Evolutionary conservation across 2,888 invertebrate species (phyloP), one percentile per base, ranked within the genome.

Genomic region (Xestia sexstrigata): DNA sequence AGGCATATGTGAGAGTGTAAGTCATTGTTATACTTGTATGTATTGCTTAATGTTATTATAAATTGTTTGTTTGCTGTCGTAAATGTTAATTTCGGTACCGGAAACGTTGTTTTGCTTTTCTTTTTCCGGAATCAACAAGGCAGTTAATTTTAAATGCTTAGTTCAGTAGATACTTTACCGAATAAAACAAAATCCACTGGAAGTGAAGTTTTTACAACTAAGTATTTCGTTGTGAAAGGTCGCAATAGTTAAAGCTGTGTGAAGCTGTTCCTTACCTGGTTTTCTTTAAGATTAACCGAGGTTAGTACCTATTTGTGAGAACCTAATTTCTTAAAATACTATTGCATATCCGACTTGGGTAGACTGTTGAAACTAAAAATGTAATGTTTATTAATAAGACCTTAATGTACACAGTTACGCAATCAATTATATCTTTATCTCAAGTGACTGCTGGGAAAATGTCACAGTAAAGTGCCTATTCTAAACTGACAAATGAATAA

Each of bases 21-120:
- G 67, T 70, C 67, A 74, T 52, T 23, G 52, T 74, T 74, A 58
- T 68, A 35, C 35, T 35, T 3, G 35, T 35, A 55, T n/a, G 30
- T 72, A 74, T 65, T 60, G 70, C 47, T 74, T 81, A 63, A 68
- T 70, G 70, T 76, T 85, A 82, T 60, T 74, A 67, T 60, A 70
- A 63, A 76, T 58, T 49, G 39, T 63, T 67, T 78, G 69, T 62
- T 47, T 85, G 60, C 15, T 70, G n/a, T 60, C 65, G 62, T 77
- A 71, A 71, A 78, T 70, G 55, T 69, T 81, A 67, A 80, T 66
- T 60, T 62, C 55, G 11, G 2, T 47, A 71, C 73, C 17, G 20
- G 62, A 71, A 35, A 66, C 35, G 26, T 13, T 81, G 45, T 39
- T 74, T 63, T 49, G 49, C 66, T 84, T 84, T 78, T 81, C 4